These are phyloP conservation scores for Ctenicera cuprea DNA, from an alignment of 2,888 invertebrate genomes.

Conservation along the genomic window DNA sequence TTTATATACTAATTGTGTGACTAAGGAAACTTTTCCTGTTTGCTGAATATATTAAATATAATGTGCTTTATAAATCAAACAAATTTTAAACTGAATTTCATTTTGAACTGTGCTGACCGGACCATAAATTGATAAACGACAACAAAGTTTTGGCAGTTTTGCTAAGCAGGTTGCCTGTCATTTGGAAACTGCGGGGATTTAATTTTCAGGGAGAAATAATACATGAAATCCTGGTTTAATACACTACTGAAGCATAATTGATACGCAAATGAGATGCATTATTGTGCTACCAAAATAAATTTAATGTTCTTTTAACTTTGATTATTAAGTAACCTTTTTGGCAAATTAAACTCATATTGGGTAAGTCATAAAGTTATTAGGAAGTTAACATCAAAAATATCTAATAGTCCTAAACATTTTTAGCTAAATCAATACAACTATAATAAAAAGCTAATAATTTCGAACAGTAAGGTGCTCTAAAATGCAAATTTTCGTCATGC, in stretches of 20 bases:
- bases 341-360: too few relatives aligned
- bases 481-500: not conserved
- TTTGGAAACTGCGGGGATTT: constrained; percentile 12
- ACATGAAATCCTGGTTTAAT: constrained; percentile 1
- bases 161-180: constrained; percentile 21
- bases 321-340: too few relatives aligned
- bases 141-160: constrained; percentile 26
- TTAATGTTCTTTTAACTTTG: too few relatives aligned
- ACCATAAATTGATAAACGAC: constrained; percentile 26
- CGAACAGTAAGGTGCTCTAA: not conserved
- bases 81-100: constrained; percentile 11
- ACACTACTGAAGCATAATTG: not conserved
- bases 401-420: too few relatives aligned
- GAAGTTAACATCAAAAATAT: too few relatives aligned
- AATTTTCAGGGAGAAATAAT: constrained; percentile 9
- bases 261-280: too few relatives aligned
- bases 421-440: too few relatives aligned
- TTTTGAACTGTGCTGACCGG: constrained; percentile 11
- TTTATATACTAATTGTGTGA: not conserved
- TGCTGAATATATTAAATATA: not conserved
- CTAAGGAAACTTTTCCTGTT: not conserved
- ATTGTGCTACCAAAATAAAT: too few relatives aligned
- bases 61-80: not conserved
- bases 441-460: too few relatives aligned
- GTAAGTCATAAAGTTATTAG: too few relatives aligned